phyloP scores from a whole-genome alignment of 2,113 vertebrate genomes.

The Ondatra zibethicus region DNA sequence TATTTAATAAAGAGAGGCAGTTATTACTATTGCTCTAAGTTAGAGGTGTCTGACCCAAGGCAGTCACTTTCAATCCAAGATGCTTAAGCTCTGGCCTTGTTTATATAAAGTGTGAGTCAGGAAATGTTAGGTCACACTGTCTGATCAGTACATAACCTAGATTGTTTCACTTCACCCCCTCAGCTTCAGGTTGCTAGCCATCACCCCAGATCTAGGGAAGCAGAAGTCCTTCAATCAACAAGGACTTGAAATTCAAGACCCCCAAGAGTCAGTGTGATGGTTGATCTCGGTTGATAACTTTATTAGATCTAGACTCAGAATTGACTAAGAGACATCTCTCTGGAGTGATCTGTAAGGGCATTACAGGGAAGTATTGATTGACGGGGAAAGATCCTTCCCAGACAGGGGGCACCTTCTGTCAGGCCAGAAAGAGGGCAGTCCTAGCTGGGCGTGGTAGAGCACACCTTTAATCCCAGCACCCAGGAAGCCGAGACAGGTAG shows the following conservation, averaged over 20 bases:
- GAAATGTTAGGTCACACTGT: background rate
- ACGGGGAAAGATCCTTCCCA: background rate
- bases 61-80: background rate
- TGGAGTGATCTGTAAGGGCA: background rate
- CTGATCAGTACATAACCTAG: background rate
- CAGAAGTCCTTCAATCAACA: background rate
- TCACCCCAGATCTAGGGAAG: background rate
- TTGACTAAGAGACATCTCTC: background rate
- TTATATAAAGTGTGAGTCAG: background rate
- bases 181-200: background rate
- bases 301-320: background rate
- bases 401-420: background rate
- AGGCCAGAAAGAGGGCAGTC: background rate
- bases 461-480: too few relatives aligned
- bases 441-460: too few relatives aligned
- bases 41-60: background rate
- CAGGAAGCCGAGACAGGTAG: too few relatives aligned
- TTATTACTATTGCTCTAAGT: background rate
- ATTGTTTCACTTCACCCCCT: background rate
- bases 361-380: background rate
- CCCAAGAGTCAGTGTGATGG: background rate
- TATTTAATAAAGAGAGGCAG: background rate
- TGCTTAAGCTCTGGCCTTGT: background rate
- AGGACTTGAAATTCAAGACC: background rate
- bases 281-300: background rate